phyloP scores from a whole-genome alignment of 2,113 vertebrate species.

The Hippocampus guttulatus region DNA sequence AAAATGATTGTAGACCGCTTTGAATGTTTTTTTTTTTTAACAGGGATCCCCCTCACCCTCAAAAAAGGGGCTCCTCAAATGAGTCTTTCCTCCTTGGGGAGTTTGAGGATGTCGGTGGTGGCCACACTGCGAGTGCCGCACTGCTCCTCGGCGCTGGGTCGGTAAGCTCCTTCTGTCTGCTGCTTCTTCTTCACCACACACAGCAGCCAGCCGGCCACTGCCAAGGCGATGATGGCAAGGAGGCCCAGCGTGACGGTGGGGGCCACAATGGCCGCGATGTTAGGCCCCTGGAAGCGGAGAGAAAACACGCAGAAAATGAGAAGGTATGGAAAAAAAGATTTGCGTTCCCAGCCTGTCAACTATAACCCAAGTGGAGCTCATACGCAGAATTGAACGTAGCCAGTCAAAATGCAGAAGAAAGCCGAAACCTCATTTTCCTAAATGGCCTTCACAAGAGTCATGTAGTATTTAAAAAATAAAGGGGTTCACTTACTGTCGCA shows the following conservation, averaged over 20 bases:
- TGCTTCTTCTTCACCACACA: conserved; percentile 81
- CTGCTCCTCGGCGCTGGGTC: conserved; percentile 85
- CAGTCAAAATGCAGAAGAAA: neutral
- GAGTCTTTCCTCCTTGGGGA: conserved; percentile 88
- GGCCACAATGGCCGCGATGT: conserved; percentile 79
- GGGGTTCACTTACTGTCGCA: conserved; percentile 34
- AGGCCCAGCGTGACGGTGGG: conserved; percentile 73
- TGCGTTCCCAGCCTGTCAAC: neutral
- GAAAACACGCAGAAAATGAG: neutral
- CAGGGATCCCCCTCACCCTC: neutral
- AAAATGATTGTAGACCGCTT: neutral
- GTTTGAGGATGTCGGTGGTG: conserved; percentile 75
- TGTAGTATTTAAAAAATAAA: neutral
- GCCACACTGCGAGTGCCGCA: conserved; percentile 69
- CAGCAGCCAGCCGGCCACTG: conserved; percentile 63
- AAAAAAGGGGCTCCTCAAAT: conserved; percentile 64
- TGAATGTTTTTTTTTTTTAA: neutral
- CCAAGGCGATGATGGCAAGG: conserved; percentile 61
- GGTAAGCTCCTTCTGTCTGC: conserved; percentile 86
- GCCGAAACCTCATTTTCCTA: neutral
- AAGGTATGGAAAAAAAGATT: neutral
- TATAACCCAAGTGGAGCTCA: neutral
- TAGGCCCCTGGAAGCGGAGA: conserved; percentile 31
- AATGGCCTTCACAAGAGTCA: too few species aligned
- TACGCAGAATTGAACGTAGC: neutral